Percentiles rank a stretch among this genome's conserved stretches.
Evolutionary conservation across 2,888 invertebrate species (phyloP).

Genomic region (Steinernema scapterisci): DNA sequence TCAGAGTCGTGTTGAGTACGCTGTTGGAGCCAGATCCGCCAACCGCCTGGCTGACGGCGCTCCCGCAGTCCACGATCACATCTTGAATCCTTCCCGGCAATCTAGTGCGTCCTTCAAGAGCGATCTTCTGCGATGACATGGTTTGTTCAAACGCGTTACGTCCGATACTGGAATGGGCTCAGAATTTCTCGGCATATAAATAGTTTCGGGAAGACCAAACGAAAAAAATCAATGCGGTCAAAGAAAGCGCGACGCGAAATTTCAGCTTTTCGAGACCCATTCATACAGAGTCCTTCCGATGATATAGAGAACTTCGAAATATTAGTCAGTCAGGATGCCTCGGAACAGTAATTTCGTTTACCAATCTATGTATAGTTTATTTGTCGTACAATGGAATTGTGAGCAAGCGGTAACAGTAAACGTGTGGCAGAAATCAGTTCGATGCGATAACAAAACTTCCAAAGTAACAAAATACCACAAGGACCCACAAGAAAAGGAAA

Average conservation of each 20-base stretch:
- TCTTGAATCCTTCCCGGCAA: constrained; percentile 12
- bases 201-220: background rate
- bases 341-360: background rate
- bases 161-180: background rate
- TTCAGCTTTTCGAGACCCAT: no score
- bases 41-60: background rate
- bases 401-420: constrained; percentile 3
- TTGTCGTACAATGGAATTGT: constrained; percentile 1
- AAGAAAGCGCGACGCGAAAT: no score
- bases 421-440: background rate
- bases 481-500: no score
- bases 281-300: no score
- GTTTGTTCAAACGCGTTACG: background rate
- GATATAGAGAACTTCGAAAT: no score
- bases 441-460: background rate
- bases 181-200: background rate
- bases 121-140: constrained; percentile 10
- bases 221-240: background rate
- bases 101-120: constrained; percentile 5
- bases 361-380: background rate
- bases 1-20: background rate
- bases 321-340: no score
- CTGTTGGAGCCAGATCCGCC: constrained; percentile 2
- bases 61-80: constrained; percentile 19
- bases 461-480: background rate